Evolutionary conservation across 2,113 vertebrate species (phyloP), one percentile per base, ranked within the genome.

Genomic region (Oryzias melastigma): DNA sequence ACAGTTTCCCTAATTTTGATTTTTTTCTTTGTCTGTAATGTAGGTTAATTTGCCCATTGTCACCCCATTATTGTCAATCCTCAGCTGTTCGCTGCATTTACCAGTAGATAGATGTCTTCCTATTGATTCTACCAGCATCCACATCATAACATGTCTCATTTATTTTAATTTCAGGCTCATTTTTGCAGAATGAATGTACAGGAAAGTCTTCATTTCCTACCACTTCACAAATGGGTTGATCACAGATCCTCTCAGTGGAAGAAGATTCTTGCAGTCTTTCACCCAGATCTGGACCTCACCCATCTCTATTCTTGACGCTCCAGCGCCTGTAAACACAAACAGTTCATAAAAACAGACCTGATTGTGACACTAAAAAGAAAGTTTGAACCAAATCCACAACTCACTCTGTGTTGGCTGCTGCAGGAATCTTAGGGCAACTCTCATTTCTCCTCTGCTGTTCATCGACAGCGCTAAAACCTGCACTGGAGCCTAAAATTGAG

Each of bases 271-370:
- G 84, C 95, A 98, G 65, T 98, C 94, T 73, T 96, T 98, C 69
- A 99, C 93, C 95, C 95, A 98, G 80, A 99, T 95, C 53, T 98
- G 95, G 14, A 99, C 90, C 75, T 98, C 94, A 50, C 95, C 94
- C 22, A 92, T 92, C 65, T 90, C 95, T 52, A 88, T 91, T 51
- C 80, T 80, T 0, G 82, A 35, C 4, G 65, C 74, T 45, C 90
- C 95, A 76, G 91, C 93, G 70, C 92, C 95, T 97, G 61, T 54
- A 45, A 15, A 62, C 45, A 25, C 17, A 63, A 15, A 45, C 24
- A 75, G 13, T 57, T 7, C 46, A 55, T 8, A n/a, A 41, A 41
- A 44, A 57, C 7, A 25, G 8, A 19, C n/a, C 55, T 12, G 15
- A 54, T 8, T 2, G 45, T 1, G 0, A 15, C 29, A 29, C 1